Evolutionary conservation across 2,113 vertebrate species (phyloP).

Genomic region (Urocitellus parryii): DNA sequence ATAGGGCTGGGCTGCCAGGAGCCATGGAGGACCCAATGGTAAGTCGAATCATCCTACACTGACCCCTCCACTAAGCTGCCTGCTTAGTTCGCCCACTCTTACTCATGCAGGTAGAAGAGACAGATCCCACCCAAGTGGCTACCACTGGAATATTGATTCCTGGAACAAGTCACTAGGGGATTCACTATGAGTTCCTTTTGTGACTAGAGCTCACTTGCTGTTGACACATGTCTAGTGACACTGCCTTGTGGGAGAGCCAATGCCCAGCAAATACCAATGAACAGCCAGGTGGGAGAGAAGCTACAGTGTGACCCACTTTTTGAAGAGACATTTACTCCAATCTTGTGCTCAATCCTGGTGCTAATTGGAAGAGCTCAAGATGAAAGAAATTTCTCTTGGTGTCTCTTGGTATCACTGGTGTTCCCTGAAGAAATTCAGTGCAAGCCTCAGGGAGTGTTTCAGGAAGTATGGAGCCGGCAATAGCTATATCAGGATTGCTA

Average conservation of each 20-base stretch:
- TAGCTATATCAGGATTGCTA: neutral
- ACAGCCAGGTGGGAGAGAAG: neutral
- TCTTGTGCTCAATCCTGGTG: neutral
- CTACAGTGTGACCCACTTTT: neutral
- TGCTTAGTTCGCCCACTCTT: neutral
- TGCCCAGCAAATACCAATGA: neutral
- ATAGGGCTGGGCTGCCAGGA: neutral
- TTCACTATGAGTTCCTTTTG: neutral
- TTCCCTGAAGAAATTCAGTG: neutral
- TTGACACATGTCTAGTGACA: neutral
- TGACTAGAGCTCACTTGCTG: neutral
- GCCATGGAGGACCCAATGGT: fast-evolving
- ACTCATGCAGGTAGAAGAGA: no score
- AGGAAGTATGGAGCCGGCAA: neutral
- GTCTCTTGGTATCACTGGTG: neutral
- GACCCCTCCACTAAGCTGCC: neutral
- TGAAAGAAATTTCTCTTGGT: neutral
- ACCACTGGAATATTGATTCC: neutral
- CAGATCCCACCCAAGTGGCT: neutral
- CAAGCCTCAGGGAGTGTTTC: neutral
- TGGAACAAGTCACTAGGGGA: neutral
- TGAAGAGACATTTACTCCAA: neutral
- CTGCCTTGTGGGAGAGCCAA: neutral
- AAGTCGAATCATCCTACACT: neutral
- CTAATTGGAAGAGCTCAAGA: neutral